These are phyloP conservation scores for Eurypyga helias DNA, from an alignment of 2,113 vertebrate genomes.

Conservation along the genomic window DNA sequence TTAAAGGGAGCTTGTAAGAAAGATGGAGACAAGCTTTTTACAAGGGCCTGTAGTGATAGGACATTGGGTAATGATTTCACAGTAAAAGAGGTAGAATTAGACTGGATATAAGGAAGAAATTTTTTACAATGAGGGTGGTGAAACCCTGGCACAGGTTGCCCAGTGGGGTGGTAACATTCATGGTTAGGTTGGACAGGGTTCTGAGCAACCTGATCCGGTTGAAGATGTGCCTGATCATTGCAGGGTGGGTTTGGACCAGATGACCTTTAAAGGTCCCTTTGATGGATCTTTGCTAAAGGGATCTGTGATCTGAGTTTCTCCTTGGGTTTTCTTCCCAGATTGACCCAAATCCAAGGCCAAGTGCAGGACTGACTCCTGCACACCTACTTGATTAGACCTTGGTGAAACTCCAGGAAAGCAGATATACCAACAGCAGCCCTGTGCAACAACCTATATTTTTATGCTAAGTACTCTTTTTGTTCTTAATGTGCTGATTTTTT, in stretches of 20 bases:
- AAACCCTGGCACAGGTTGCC: no score
- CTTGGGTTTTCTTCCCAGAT: background rate
- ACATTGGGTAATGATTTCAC: no score
- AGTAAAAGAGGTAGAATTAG: no score
- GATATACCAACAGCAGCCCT: background rate
- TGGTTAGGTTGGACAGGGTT: no score
- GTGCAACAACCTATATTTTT: background rate
- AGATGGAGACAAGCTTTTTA: no score
- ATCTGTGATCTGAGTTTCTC: background rate
- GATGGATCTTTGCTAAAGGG: background rate
- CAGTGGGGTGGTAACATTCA: no score
- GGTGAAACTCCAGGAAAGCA: background rate
- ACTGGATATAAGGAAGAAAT: no score
- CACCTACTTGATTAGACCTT: background rate
- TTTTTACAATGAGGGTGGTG: no score
- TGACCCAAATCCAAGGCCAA: background rate
- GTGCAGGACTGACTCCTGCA: background rate
- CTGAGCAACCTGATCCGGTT: no score
- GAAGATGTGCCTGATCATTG: no score
- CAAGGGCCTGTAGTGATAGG: no score
- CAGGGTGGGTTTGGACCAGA: background rate
- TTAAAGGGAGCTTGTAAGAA: no score
- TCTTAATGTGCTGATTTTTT: constrained; percentile 17
- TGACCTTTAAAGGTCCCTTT: background rate
- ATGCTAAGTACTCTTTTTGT: background rate